These are phyloP conservation scores for Bungarus multicinctus DNA, from an alignment of 2,113 vertebrate genomes.

Conservation along the genomic window DNA sequence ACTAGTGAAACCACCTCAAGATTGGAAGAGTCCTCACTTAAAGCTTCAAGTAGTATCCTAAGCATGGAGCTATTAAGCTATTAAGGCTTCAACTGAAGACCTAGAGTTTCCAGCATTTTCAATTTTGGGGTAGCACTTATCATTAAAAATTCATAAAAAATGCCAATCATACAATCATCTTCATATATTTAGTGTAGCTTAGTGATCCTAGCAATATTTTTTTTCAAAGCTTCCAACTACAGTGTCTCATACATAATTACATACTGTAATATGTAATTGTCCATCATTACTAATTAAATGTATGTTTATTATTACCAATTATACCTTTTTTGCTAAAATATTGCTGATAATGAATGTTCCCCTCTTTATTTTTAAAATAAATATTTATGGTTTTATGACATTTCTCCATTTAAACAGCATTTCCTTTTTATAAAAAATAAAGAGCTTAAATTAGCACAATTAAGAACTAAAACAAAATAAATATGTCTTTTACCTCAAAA, in stretches of 20 bases:
- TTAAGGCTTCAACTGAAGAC: background rate
- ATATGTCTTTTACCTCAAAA: background rate
- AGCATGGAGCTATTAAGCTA: background rate
- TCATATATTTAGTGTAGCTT: background rate
- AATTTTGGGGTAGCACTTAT: background rate
- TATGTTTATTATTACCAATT: background rate
- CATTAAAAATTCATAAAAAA: background rate
- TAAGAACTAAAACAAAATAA: background rate
- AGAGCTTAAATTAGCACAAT: background rate
- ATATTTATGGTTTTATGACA: background rate
- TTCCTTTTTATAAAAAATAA: background rate
- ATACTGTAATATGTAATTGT: background rate
- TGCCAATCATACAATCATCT: background rate
- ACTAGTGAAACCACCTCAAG: background rate
- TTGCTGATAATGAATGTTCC: background rate
- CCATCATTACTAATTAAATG: background rate
- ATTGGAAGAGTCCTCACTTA: background rate
- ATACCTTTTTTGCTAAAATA: background rate
- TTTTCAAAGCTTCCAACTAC: background rate
- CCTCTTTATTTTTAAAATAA: background rate
- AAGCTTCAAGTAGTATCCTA: background rate
- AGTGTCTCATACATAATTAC: background rate
- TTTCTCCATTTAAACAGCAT: background rate
- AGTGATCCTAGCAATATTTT: background rate
- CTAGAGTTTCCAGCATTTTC: background rate